A percentile compares a stretch with the other conserved stretches of the same genome.
Conservation (phyloP, 2,888 invertebrate genomes). For the Prenolepis imparis region DNA sequence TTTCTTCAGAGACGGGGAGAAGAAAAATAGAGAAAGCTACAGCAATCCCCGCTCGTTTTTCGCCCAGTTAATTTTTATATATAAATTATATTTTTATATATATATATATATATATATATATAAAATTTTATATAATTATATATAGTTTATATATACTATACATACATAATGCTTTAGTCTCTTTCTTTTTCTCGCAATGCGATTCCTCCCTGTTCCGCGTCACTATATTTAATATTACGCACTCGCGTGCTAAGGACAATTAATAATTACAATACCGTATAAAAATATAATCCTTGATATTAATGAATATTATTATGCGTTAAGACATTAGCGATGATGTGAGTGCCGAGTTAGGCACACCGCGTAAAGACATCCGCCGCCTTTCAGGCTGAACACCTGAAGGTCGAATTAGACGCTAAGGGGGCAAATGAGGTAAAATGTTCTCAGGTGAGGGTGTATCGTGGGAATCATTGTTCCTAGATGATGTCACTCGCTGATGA, state of each 20-base stretch:
- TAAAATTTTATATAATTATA: neutral
- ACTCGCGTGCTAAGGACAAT: conserved; percentile 62
- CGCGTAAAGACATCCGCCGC: conserved; percentile 65
- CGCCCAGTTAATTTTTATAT: conserved; percentile 16
- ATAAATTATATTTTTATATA: neutral
- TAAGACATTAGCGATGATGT: conserved; percentile 71
- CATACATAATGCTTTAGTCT: neutral
- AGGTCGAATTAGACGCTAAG: conserved; percentile 80
- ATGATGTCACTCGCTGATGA: conserved; percentile 69
- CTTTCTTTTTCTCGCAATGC: neutral
- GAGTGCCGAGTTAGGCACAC: conserved; percentile 60
- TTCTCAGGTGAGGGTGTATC: conserved; percentile 82
- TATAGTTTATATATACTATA: neutral
- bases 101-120: neutral
- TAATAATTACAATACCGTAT: conserved; percentile 80
- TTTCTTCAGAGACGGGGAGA: conserved; percentile 36
- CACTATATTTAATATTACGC: conserved; percentile 58
- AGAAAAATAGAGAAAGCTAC: conserved; percentile 50
- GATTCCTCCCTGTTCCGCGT: neutral
- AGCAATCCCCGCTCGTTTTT: conserved; percentile 36
- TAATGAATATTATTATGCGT: conserved; percentile 82
- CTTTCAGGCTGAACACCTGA: conserved; percentile 66
- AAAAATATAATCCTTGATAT: conserved; percentile 85
- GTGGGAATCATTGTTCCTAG: conserved; percentile 75
- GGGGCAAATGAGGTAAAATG: conserved; percentile 83